Evolutionary conservation across 1,140 invertebrate species (phyloP), one percentile per base, ranked within the genome.

Genomic region (Ganaspis sp.): DNA sequence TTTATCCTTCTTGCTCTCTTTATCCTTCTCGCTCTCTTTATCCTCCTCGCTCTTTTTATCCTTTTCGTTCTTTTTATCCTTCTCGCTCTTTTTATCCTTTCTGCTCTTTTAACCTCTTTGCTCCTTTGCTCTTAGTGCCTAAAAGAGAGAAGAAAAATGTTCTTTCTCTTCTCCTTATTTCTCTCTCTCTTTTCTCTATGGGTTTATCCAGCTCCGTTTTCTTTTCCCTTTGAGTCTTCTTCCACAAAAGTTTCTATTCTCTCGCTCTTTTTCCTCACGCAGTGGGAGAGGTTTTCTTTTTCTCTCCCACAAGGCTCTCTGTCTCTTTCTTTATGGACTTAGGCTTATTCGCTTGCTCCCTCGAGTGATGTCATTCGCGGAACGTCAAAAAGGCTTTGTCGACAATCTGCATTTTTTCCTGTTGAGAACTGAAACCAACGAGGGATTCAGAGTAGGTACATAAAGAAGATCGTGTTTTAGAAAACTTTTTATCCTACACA

Each of bases 321-420:
- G 21, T 58, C 21, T 9, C 11, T 80, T 81, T 72, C 77, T 81
- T 81, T 80, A 73, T 76, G 73, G 76, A 79, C 81, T 82, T 78
- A 76, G 77, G 72, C 76, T 80, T 76, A 82, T 54, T 74, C 40
- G 42, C 29, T 23, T 17, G 37, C 26, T 73, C 58, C 53, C 70
- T 71, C 49, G 58, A 64, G 58, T 64, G 58, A 64, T 64, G 58
- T 64, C 69, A 71, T 76, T 21, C 42, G 69, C 69, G 73, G 73
- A 75, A 69, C 53, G 70, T 74, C 76, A 71, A 29, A 64, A 64
- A 64, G 58, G 58, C 58, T 64, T 64, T 64, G 23, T 64, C 58
- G 58, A 64, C 58, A 34, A 64, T 64, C 58, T 64, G 58, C 58
- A 64, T 64, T 64, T 38, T 71, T 54, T 29, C 9, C 64, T 53